Conservation (phyloP, 2,888 invertebrate genomes). For the Scelioninae gen. 1 region DNA sequence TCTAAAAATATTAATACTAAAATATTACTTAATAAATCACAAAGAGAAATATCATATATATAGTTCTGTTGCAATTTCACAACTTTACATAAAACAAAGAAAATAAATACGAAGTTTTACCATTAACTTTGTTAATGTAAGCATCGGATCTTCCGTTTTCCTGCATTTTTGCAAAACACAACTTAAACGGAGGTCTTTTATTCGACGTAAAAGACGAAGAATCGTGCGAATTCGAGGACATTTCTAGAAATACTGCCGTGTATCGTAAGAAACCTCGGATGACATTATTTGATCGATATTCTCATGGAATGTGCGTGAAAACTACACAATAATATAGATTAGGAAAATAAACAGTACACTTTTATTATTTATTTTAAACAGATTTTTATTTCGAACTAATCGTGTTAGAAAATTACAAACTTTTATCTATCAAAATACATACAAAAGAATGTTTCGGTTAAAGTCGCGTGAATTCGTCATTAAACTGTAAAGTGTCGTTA, state of each 20-base stretch:
- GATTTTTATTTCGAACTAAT: slow-evolving; percentile 41
- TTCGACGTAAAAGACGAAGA: slow-evolving; percentile 55
- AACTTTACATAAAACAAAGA: no score
- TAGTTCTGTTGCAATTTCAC: no score
- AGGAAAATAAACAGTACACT: neutral
- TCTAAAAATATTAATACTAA: no score
- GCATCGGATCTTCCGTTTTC: slow-evolving; percentile 77
- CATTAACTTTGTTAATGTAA: slow-evolving; percentile 73
- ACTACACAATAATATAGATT: slow-evolving; percentile 10
- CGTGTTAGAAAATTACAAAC: slow-evolving; percentile 54
- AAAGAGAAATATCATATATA: no score
- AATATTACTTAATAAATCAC: no score
- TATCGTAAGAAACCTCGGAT: slow-evolving; percentile 11
- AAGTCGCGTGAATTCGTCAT: slow-evolving; percentile 6
- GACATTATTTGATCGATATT: slow-evolving; percentile 71
- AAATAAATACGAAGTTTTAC: no score
- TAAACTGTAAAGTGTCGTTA: neutral
- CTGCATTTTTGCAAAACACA: slow-evolving; percentile 78
- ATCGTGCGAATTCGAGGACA: slow-evolving; percentile 53
- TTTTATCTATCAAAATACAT: slow-evolving; percentile 23
- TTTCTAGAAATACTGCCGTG: slow-evolving; percentile 15
- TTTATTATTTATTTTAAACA: slow-evolving; percentile 20
- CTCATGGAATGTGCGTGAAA: slow-evolving; percentile 59
- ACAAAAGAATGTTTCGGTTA: neutral
- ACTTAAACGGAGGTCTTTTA: slow-evolving; percentile 77